phyloP scores from a whole-genome alignment of 2,113 vertebrate species.

The Pandion haliaetus region DNA sequence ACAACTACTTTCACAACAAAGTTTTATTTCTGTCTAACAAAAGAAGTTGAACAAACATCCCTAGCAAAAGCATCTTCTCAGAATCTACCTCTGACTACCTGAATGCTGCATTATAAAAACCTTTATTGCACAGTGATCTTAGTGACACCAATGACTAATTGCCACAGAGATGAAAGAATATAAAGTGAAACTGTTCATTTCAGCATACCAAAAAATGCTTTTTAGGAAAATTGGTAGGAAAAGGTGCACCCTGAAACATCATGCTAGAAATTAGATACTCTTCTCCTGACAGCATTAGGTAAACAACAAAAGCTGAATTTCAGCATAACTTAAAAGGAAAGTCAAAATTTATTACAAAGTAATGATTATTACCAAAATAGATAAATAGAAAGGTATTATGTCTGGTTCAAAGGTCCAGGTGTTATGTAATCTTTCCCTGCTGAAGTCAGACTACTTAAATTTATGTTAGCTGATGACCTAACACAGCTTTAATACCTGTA shows the following conservation, averaged over 20 bases:
- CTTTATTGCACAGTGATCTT: neutral
- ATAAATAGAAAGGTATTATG: neutral
- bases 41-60: neutral
- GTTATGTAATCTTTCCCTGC: neutral
- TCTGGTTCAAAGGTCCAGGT: neutral
- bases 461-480: neutral
- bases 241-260: neutral
- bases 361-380: neutral
- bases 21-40: neutral
- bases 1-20: neutral
- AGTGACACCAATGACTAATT: neutral
- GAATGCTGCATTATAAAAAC: neutral
- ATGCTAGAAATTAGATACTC: neutral
- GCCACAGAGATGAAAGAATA: neutral
- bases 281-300: neutral
- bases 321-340: conserved; percentile 7
- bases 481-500: neutral
- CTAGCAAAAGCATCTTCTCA: neutral
- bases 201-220: neutral
- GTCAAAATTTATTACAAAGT: conserved; percentile 10
- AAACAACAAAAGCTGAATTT: neutral
- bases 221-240: neutral
- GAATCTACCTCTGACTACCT: neutral
- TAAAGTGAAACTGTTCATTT: neutral
- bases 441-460: neutral